A percentile compares a stretch with the other conserved stretches of the same genome.
Evolutionary conservation across 1,140 invertebrate genomes (phyloP).

Genomic region (Holotrichia oblita): DNA sequence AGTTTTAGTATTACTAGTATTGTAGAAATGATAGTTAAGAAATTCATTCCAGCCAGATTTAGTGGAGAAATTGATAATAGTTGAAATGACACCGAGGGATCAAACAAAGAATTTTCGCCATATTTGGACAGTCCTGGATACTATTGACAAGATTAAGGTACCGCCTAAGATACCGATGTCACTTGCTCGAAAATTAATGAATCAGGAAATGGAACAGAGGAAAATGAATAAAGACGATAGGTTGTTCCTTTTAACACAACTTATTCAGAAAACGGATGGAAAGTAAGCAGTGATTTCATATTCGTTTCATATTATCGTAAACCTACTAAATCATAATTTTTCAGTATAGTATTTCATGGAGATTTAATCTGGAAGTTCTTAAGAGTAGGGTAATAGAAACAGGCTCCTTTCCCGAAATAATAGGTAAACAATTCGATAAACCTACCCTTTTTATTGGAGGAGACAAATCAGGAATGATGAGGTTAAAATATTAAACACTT

Average conservation of each 20-base stretch:
- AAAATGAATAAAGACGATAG: slow-evolving; percentile 63
- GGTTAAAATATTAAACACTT: slow-evolving; percentile 59
- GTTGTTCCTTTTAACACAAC: slow-evolving; percentile 65
- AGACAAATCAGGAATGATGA: slow-evolving; percentile 79
- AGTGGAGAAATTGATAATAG: slow-evolving; percentile 81
- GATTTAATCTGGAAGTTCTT: slow-evolving; percentile 59
- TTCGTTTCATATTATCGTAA: not conserved
- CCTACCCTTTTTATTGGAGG: slow-evolving; percentile 87
- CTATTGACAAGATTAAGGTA: slow-evolving; percentile 70
- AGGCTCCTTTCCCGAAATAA: slow-evolving; percentile 68
- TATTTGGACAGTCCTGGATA: slow-evolving; percentile 69
- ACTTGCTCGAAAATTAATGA: slow-evolving; percentile 70
- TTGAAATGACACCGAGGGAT: slow-evolving; percentile 84
- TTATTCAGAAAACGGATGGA: slow-evolving; percentile 54
- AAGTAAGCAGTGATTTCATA: not conserved
- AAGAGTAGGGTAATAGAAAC: slow-evolving; percentile 64
- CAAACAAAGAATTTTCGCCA: slow-evolving; percentile 65
- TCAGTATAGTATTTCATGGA: slow-evolving; percentile 57
- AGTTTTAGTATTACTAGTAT: slow-evolving; percentile 42
- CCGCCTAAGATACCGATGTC: slow-evolving; percentile 69
- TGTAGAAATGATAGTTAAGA: not conserved
- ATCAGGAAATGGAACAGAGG: slow-evolving; percentile 63
- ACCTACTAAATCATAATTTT: not conserved
- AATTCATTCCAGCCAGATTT: slow-evolving; percentile 72
- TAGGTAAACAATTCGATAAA: slow-evolving; percentile 68